Base-by-base conservation (phyloP, 37 sponge, comb jelly and placozoan genomes). In the Oopsacas minuta region DNA sequence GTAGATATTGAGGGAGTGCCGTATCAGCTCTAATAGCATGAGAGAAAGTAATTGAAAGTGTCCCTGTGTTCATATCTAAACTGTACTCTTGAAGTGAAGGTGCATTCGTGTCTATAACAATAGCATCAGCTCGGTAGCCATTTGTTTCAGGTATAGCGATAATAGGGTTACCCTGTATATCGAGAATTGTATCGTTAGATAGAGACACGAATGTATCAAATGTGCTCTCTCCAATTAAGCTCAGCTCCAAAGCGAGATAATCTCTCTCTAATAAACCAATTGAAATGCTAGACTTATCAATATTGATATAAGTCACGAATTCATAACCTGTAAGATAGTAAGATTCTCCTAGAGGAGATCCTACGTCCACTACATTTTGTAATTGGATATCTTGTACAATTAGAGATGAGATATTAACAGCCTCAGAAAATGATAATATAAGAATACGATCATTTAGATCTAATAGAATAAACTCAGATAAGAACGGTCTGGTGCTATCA, bases 391-490 rank as follows among this genome's bases (percentile, higher is more conserved):
- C 86, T 0, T 89, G 83, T 1, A 82, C 35, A 52, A 89, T 86
- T 0, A 95, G 82, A 0, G 90, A 87, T 1, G 51, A 39, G 0
- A 85, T 85, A 23, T 53, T 81, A 22, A 95, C 90, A 17, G 95
- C 88, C 83, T 95, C 91, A 28, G 90, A 90, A 82, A 95, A 95
- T 22, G 83, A 88, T 83, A 95, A 52, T 5, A 88, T 83, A 1
- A 95, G 86, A 36, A 82, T 42, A 34, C 89, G 89, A 53, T 89
- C 89, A 52, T 91, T 92, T 52, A 95, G 51, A 52, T 91, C 81
- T 61, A 61, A n/a, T 20, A 95, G 84, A 34, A 89, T 90, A 83
- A 89, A 95, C 22, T 89, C 88, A 37, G 37, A 20, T 61, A 95
- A 53, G 23, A 1, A 39, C 22, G 95, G 95, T 36, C 84, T 81